A percentile compares a stretch with the other conserved stretches of the same genome.
These are phyloP conservation scores for Palythoa heliodiscus DNA, from an alignment of 92 coral and sea anemone genomes.

Conservation along the genomic window DNA sequence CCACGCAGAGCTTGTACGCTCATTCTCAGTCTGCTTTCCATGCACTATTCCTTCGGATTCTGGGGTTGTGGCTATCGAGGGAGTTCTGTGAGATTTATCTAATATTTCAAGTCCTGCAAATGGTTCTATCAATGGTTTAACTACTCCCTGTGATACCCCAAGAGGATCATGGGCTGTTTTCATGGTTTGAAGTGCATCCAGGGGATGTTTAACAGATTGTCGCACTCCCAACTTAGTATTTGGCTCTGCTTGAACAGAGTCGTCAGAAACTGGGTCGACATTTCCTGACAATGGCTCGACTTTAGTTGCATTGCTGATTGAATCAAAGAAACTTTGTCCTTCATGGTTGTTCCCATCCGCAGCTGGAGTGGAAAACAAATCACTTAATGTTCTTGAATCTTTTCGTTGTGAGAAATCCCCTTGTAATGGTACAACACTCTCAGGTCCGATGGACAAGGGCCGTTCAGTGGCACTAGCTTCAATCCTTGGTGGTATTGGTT, in stretches of 20 bases:
- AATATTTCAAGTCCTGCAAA: conserved; percentile 33
- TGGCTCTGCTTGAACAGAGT: conserved; percentile 47
- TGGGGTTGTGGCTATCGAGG: conserved; percentile 71
- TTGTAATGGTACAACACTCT: conserved; percentile 46
- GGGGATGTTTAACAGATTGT: conserved; percentile 39
- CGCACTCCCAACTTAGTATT: conserved; percentile 37
- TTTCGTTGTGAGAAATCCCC: conserved; percentile 33
- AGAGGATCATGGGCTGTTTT: conserved; percentile 23
- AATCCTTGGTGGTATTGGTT: conserved; percentile 46
- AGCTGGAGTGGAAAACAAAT: conserved; percentile 58
- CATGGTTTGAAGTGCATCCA: conserved; percentile 28
- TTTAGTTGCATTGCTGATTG: conserved; percentile 54
- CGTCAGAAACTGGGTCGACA: conserved; percentile 23
- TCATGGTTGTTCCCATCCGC: conserved; percentile 45
- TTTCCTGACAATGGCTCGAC: conserved; percentile 55
- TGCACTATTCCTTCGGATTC: conserved; percentile 64
- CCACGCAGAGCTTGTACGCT: conserved; percentile 73
- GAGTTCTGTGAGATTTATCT: conserved; percentile 43
- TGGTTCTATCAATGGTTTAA: conserved; percentile 43
- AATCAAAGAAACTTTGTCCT: conserved; percentile 91
- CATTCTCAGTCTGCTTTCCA: conserved; percentile 75
- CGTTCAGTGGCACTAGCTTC: conserved; percentile 43
- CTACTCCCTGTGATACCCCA: conserved; percentile 26
- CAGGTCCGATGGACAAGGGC: conserved; percentile 37
- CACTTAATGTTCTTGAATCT: conserved; percentile 73